A percentile compares a stretch with the other conserved stretches of the same genome.
Evolutionary conservation across 2,888 invertebrate species (phyloP).

Genomic region (Corbicula japonica): DNA sequence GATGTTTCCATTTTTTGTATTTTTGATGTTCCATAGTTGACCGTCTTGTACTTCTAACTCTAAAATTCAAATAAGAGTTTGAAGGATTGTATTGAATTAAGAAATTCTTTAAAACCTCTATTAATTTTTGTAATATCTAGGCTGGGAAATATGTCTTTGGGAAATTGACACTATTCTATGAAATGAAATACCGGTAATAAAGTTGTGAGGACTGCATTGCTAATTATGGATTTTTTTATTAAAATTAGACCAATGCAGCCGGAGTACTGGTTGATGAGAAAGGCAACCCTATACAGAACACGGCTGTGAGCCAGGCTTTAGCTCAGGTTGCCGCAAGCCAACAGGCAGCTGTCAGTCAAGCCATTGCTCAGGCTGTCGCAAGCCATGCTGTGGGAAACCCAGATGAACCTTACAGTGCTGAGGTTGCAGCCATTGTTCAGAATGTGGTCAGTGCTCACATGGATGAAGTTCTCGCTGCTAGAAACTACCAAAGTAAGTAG

Average conservation of each 20-base stretch:
- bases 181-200: no score
- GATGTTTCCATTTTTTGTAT: no score
- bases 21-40: no score
- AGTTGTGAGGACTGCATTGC: no score
- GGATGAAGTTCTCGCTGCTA: conserved; percentile 65
- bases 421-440: conserved; percentile 66
- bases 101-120: no score
- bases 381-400: conserved; percentile 53
- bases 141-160: no score
- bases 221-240: no score
- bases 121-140: no score
- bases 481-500: conserved; percentile 56
- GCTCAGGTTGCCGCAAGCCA: conserved; percentile 55
- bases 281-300: conserved; percentile 26
- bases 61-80: no score
- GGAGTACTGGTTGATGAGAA: conserved; percentile 52
- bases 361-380: conserved; percentile 59
- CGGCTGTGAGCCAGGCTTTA: conserved; percentile 47
- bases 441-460: conserved; percentile 67
- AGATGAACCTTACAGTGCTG: conserved; percentile 63
- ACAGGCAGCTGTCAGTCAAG: conserved; percentile 50
- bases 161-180: no score
- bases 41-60: no score
- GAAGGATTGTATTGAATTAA: no score
- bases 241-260: conserved; percentile 46